Percentiles rank a stretch among this genome's conserved stretches.
Evolutionary conservation across 2,113 vertebrate genomes (phyloP).

Genomic region (Mesoclemmys tuberculata): DNA sequence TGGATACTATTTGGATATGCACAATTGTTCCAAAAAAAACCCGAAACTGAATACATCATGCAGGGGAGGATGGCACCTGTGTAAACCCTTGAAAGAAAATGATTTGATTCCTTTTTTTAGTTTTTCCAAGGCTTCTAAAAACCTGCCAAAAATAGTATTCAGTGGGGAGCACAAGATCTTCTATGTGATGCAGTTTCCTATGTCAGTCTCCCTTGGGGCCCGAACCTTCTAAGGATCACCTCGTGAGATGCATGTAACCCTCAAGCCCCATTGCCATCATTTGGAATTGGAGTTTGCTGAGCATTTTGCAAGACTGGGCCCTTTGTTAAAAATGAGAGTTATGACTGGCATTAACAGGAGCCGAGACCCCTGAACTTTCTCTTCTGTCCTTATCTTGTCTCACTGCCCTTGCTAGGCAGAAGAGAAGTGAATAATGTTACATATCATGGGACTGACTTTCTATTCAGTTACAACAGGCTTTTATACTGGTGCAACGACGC

Average conservation of each 20-base stretch:
- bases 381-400: not conserved
- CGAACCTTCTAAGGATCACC: not conserved
- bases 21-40: conserved; percentile 28
- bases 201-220: conserved; percentile 17
- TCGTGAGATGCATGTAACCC: not conserved
- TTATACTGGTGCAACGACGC: not conserved
- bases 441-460: not conserved
- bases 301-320: not conserved
- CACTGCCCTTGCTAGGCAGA: not conserved
- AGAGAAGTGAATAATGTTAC: not conserved
- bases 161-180: not conserved
- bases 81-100: conserved; percentile 47
- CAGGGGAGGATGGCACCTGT: conserved; percentile 5
- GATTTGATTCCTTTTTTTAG: conserved; percentile 58
- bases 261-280: not conserved
- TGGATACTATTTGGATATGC: conserved; percentile 22
- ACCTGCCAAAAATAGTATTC: conserved; percentile 31
- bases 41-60: not conserved
- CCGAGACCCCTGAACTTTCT: not conserved
- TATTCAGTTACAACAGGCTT: not conserved
- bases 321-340: not conserved
- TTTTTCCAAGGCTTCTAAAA: conserved; percentile 39
- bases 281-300: not conserved
- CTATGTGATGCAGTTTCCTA: not conserved
- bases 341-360: not conserved